phyloP scores from a whole-genome alignment of 2,113 vertebrate species.

The Mormoops blainvillei region DNA sequence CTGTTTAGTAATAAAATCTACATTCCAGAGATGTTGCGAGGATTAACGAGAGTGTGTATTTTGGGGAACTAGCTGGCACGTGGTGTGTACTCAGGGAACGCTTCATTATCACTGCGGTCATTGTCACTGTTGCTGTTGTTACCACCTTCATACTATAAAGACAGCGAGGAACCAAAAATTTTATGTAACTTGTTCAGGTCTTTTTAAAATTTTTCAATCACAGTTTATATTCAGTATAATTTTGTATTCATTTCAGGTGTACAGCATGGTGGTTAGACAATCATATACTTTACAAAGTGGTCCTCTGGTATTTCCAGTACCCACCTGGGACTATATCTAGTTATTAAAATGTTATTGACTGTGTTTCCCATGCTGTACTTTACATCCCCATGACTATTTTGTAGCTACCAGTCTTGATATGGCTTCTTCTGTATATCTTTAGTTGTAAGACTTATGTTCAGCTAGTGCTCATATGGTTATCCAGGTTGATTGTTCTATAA shows the following conservation, averaged over 20 bases:
- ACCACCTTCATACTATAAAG: background rate
- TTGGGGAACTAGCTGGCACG: background rate
- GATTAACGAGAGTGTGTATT: background rate
- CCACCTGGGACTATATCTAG: no score
- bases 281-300: no score
- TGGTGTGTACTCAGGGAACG: background rate
- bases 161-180: background rate
- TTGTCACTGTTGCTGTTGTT: background rate
- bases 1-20: background rate
- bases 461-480: background rate
- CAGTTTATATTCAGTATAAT: no score
- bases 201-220: background rate
- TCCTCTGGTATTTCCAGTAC: no score
- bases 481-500: background rate
- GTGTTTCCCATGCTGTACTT: no score
- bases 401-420: no score
- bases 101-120: background rate
- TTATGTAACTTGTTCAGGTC: background rate
- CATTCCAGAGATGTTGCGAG: background rate
- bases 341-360: no score
- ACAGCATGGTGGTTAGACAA: no score
- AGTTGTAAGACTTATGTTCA: background rate
- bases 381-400: no score
- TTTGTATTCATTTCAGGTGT: no score
- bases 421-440: background rate